Base-by-base conservation (phyloP, 1,140 invertebrate species). In the Argopecten irradians region DNA sequence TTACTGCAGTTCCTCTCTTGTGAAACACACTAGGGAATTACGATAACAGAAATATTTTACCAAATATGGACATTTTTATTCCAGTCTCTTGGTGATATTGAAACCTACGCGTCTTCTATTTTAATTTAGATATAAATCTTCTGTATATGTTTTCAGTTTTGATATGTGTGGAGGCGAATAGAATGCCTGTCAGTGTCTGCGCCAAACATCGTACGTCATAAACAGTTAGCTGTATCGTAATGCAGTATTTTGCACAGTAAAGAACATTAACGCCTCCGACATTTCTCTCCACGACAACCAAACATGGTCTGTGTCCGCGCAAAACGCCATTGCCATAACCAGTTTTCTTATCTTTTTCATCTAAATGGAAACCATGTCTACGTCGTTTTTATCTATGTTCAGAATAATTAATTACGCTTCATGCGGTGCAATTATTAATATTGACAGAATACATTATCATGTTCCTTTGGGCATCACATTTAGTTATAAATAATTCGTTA, bases 11-110 rank as follows among this genome's bases (percentile, higher is more conserved):
- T 71, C 5, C 28, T 71, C 22, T 71, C 16, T n/a, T 8, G 28
- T 71, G 2, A 5, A 71, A 28, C 1, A 3, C 55, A 28, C 55
- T 7, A 71, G n/a, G 55, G 55, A 71, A n/a, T 71, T n/a, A 71
- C 28, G 55, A 71, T 71, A 71, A 71, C 55, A 71, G 55, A 71
- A 71, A 71, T 71, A 71, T 71, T 71, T 71, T 71, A 71, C 55
- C 55, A 71, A 28, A 71, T 71, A 71, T 28, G 55, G n/a, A n/a
- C n/a, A 71, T 71, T 71, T 71, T 28, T 71, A 71, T 71, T 71
- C 28, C 55, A 71, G 55, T 71, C 55, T 71, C 55, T 71, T 71
- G 55, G n/a, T 71, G 55, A 71, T 71, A 46, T 71, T 28, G 22
- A 71, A 71, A 71, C 55, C 55, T 28, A n/a, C 22, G 55, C 55